Percentiles rank a stretch among this genome's conserved stretches.
Evolutionary conservation across 2,797 vertebrate genomes (phyloP).

Genomic region (Pogonophryne albipinna): DNA sequence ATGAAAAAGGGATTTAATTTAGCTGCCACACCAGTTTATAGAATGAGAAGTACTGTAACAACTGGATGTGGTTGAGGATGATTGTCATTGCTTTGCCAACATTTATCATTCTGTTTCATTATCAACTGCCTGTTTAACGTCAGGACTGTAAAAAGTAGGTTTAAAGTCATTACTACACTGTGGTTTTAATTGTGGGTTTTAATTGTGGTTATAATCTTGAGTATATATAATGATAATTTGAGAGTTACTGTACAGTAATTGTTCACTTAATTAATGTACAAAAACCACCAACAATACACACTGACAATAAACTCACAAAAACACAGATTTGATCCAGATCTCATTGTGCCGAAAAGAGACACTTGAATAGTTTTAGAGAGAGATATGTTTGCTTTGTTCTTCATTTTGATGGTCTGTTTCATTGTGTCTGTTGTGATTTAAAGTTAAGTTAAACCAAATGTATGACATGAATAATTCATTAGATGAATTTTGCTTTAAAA

Average conservation of each 20-base stretch:
- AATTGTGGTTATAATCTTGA: not conserved
- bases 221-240: constrained; percentile 1
- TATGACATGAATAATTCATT: constrained; percentile 66
- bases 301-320: not conserved
- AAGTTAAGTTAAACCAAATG: constrained; percentile 69
- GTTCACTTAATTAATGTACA: not conserved
- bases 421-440: constrained; percentile 41
- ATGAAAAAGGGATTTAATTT: not conserved
- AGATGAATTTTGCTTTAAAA: constrained; percentile 56
- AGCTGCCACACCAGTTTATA: not conserved
- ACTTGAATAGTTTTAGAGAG: constrained; percentile 7
- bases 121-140: not conserved
- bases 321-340: not conserved
- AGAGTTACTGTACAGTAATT: not conserved
- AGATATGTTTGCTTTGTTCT: constrained; percentile 13
- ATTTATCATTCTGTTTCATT: not conserved
- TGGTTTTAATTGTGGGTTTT: not conserved
- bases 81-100: no score
- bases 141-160: not conserved
- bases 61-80: constrained; percentile 8
- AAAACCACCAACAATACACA: not conserved
- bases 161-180: not conserved
- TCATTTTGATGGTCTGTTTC: constrained; percentile 71
- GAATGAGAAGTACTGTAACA: not conserved
- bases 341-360: constrained; percentile 8